Evolutionary conservation across 2,113 vertebrate species (phyloP).

Genomic region (Toxotes chatareus): DNA sequence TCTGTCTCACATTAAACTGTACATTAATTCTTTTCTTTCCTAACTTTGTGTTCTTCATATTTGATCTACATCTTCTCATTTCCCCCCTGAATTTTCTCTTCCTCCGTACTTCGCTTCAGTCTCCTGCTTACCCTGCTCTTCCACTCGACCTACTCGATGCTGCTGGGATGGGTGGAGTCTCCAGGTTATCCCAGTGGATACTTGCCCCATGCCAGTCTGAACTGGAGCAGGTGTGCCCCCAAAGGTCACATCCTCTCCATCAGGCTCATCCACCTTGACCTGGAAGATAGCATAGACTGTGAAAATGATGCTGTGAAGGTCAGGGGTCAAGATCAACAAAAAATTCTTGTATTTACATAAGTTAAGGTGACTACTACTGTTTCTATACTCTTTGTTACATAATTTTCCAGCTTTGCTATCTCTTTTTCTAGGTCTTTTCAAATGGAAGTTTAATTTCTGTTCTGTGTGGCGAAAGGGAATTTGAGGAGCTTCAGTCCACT

Average conservation of each 20-base stretch:
- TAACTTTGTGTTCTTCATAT: neutral
- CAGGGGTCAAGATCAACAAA: neutral
- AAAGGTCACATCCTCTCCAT: slow-evolving; percentile 86
- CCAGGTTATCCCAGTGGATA: slow-evolving; percentile 92
- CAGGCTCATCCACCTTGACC: slow-evolving; percentile 90
- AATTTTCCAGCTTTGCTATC: neutral
- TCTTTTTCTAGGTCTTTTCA: slow-evolving; percentile 81
- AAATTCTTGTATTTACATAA: neutral
- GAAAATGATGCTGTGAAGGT: slow-evolving; percentile 89
- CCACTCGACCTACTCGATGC: slow-evolving; percentile 26
- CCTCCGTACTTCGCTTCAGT: slow-evolving; percentile 24
- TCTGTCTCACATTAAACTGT: neutral
- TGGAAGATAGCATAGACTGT: slow-evolving; percentile 90
- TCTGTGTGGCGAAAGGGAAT: slow-evolving; percentile 86
- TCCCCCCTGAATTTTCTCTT: neutral
- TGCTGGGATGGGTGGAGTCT: slow-evolving; percentile 91
- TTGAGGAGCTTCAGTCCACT: slow-evolving; percentile 67
- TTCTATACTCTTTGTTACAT: neutral
- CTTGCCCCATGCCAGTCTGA: slow-evolving; percentile 80
- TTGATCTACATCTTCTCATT: neutral
- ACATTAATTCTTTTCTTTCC: neutral
- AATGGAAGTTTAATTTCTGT: slow-evolving; percentile 67
- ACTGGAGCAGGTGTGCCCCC: slow-evolving; percentile 90
- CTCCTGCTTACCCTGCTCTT: slow-evolving; percentile 60
- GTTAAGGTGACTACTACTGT: neutral